Percentiles rank a stretch among this genome's conserved stretches.
Evolutionary conservation across 2,888 invertebrate genomes (phyloP).

Genomic region (Leptinotarsa juncta): DNA sequence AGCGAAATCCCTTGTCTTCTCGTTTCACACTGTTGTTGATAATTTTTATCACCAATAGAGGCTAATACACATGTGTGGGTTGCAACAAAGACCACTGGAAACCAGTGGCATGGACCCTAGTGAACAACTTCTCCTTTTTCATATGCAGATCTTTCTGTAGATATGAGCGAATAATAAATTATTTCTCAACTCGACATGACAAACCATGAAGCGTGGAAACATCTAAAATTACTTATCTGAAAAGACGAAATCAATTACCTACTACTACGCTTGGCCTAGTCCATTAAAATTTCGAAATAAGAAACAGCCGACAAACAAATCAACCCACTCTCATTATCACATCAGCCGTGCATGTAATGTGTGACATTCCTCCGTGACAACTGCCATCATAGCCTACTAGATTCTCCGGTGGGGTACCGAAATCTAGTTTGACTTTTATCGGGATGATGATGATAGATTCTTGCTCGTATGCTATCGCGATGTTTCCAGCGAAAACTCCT

Average conservation of each 20-base stretch:
- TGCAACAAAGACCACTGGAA: too few species aligned
- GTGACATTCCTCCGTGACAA: conserved; percentile 11
- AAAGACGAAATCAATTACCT: neutral
- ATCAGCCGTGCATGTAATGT: neutral
- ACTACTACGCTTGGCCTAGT: neutral
- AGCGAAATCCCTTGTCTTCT: too few species aligned
- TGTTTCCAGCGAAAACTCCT: neutral
- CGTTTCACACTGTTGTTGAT: too few species aligned
- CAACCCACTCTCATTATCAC: conserved; percentile 14
- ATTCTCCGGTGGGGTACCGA: neutral
- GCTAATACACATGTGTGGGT: too few species aligned
- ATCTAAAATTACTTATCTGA: neutral
- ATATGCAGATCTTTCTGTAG: neutral
- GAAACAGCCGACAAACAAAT: neutral
- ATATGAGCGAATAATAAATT: neutral
- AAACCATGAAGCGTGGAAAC: neutral
- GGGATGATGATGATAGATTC: neutral
- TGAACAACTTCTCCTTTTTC: neutral
- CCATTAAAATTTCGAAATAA: conserved; percentile 8
- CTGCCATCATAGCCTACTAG: conserved; percentile 5
- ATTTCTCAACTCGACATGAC: neutral
- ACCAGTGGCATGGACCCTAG: too few species aligned
- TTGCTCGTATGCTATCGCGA: neutral
- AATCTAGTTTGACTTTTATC: neutral
- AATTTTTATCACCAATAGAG: too few species aligned